Base-by-base conservation (phyloP, 2,888 invertebrate species). In the Stenolophus ochropezus region DNA sequence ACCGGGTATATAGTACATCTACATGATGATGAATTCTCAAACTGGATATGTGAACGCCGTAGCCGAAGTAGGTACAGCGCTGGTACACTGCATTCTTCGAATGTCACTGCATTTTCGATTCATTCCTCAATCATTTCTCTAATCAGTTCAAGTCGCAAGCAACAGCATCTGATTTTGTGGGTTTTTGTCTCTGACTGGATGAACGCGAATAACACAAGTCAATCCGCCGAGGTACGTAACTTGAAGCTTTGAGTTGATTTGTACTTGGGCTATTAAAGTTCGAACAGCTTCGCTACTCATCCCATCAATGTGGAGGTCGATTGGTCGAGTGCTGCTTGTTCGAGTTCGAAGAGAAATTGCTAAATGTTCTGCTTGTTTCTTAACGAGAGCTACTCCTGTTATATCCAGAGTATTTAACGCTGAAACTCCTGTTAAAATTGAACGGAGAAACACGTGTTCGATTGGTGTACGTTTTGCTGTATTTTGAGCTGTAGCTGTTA, bases 401-500 rank as follows among this genome's bases (percentile, higher is more conserved):
- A 80, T 58, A 33, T 80, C 80, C 18, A 80, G 23, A n/a, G 71
- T 80, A 0, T 14, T 33, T 23, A 80, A 11, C 5, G 80, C 73
- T 1, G 21, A 33, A 18, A 80, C 58, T 11, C 80, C 80, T 21
- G 56, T 58, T 0, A 88, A 83, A 27, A 87, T 73, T 4, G 88
- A 86, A 56, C 89, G 88, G 8, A 89, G 82, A 82, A 89, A 88
- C 2, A 87, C 83, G 83, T 89, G 89, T 83, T 89, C 89, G 84
- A 89, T 85, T n/a, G 88, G 87, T 0, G 85, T 84, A 79, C 88
- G 87, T 69, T 88, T 87, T 20, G 86, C 85, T 82, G 86, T 87
- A 83, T 89, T 89, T 16, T 87, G 87, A 1, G 89, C 88, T 11
- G 87, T 86, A 27, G 88, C 89, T 83, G 87, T 87, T 6, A 87